Base-by-base conservation (phyloP, 1,140 invertebrate species). In the Drosophila willistoni region DNA sequence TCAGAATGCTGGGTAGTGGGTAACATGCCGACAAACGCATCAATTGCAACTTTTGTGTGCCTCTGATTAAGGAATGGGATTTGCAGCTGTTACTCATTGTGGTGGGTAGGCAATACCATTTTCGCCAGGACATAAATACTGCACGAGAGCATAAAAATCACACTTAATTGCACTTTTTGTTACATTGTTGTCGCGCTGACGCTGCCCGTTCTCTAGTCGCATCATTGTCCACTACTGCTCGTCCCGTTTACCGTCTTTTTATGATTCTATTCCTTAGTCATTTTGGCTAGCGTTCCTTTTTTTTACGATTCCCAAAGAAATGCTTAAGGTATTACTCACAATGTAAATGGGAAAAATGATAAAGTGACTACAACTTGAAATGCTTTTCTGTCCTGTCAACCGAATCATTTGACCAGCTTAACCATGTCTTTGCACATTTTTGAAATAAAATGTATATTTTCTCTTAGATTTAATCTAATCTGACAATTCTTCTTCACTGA, bases 81-180 rank as follows among this genome's bases (percentile, higher is more conserved):
- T 41, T 13, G 19, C 33, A 59, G 39, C 14, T 51, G 41, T 10
- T 55, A 56, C 14, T 13, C 29, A 29, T 29, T 29, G 6, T 0
- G 29, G 22, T 41, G 39, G 63, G 56, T 71, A 68, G 68, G 69
- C 69, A 69, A 65, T 64, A 68, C 61, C 75, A 61, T n/a, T 51
- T 56, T 29, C 29, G 47, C 61, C 44, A 57, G 62, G 54, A 61
- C 71, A 81, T 86, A 86, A 86, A 79, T 86, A 86, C 76, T 71
- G 71, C 75, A 57, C 41, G 10, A 68, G 51, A 44, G 75, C 79
- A 76, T 83, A 79, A 83, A 83, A 84, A 80, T 87, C 79, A 73
- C 63, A 87, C 76, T 82, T 86, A 86, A 87, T 87, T 86, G 83
- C 83, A 73, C 72, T 67, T 69, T 86, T 70, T 82, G 79, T 70